Evolutionary conservation across 1,140 invertebrate species (phyloP), one percentile per base, ranked within the genome.

Genomic region (Pogonomyrmex californicus): DNA sequence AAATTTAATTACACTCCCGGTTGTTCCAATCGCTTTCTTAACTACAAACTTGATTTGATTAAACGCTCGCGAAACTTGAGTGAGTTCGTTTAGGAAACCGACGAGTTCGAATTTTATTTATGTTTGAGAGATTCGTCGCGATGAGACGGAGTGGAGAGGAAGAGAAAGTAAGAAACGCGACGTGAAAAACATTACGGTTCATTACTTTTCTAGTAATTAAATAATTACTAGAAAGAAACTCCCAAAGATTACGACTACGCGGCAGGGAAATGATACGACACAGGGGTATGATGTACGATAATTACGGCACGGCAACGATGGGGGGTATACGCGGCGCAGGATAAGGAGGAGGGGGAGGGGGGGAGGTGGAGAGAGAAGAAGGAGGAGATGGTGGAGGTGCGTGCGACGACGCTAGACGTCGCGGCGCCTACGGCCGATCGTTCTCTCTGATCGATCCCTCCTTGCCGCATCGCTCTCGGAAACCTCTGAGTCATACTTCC

Each of bases 391-490:
- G 77, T 85, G 66, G 90, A 87, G 75, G 88, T 92, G 93, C 92
- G 93, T 94, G 90, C 93, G 87, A 83, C 92, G 92, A 92, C 92
- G 91, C 89, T 92, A 95, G 95, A 95, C 95, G 90, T 93, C 88
- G 86, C 86, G 95, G 94, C 95, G 95, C 95, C 94, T 93, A 91
- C 88, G 92, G 92, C 93, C 93, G 92, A 94, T 94, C 91, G 92
- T 93, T 92, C 91, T 86, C 91, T 92, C 91, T 94, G 93, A 95
- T 96, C 95, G 95, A 96, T 96, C 93, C 87, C 91, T 93, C 91
- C 88, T 91, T 90, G 89, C 87, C 89, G 92, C 88, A 90, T 60
- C 44, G 38, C 30, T 68, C 76, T 71, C n/a, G n/a, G 38, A 23
- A 23, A 78, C 88, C n/a, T 83, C 91, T 95, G 94, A 95, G 92